Evolutionary conservation across 1,140 invertebrate species (phyloP).

Genomic region (Potamilus streckersoni): DNA sequence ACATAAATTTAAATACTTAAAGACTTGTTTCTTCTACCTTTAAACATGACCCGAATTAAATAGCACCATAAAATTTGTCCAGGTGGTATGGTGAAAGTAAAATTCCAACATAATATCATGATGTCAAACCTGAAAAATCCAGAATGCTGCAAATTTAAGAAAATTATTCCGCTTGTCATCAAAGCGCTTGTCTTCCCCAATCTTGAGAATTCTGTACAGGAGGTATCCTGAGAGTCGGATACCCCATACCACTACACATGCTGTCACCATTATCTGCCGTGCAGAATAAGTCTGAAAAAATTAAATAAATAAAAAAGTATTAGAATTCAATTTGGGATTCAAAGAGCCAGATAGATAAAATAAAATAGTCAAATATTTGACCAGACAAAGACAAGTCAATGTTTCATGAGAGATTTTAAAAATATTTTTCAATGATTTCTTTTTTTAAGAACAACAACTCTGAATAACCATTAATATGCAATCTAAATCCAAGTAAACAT

Average conservation of each 20-base stretch:
- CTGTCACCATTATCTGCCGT: constrained; percentile 88
- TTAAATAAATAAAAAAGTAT: neutral
- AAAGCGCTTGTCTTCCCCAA: constrained; percentile 90
- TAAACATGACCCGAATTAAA: constrained; percentile 54
- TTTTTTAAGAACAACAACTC: too few species aligned
- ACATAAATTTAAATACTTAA: too few species aligned
- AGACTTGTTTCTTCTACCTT: too few species aligned
- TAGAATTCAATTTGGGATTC: neutral
- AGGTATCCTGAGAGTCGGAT: constrained; percentile 85
- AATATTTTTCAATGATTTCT: too few species aligned
- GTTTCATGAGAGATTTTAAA: too few species aligned
- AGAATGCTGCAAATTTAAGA: constrained; percentile 88
- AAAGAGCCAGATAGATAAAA: too few species aligned
- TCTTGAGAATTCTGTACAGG: constrained; percentile 87
- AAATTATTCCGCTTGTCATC: constrained; percentile 88
- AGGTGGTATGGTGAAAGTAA: neutral
- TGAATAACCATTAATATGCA: too few species aligned
- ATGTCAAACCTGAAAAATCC: constrained; percentile 83
- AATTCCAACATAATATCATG: too few species aligned
- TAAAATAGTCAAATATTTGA: too few species aligned
- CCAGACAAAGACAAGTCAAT: too few species aligned
- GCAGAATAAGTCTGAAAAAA: constrained; percentile 80
- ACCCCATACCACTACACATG: constrained; percentile 88
- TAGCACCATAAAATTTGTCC: neutral
- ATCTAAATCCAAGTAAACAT: too few species aligned